Evolutionary conservation across 2,113 vertebrate species (phyloP).

Genomic region (Hypocryptadius cinnamomeus): DNA sequence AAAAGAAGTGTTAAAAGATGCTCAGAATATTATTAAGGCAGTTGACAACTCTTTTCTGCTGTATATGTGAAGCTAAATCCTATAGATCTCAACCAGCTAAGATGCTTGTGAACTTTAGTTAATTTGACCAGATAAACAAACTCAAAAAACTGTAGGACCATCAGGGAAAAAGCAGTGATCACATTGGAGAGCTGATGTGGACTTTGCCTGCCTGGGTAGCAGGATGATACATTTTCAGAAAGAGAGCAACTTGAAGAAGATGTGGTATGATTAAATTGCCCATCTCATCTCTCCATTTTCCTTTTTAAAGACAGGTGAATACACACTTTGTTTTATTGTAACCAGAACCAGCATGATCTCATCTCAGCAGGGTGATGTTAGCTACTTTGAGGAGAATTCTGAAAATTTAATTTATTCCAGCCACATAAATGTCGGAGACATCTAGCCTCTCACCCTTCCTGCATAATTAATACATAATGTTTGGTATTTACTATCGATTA

Average conservation of each 20-base stretch:
- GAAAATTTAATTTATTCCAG: neutral
- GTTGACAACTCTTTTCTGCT: neutral
- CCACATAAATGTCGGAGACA: neutral
- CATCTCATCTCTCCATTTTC: neutral
- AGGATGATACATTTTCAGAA: neutral
- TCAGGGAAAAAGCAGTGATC: neutral
- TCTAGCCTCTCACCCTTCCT: neutral
- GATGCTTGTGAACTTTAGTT: neutral
- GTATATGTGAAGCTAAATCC: neutral
- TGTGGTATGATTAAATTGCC: neutral
- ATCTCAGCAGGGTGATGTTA: neutral
- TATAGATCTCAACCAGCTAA: neutral
- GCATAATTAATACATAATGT: neutral
- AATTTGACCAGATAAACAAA: neutral
- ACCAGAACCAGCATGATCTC: neutral
- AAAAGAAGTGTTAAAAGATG: neutral
- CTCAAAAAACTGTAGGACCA: neutral
- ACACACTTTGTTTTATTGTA: neutral
- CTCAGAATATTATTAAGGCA: neutral
- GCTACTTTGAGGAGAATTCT: neutral
- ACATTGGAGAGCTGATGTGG: neutral
- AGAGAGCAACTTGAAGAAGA: neutral
- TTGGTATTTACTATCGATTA: neutral
- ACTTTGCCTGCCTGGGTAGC: neutral
- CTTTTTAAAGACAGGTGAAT: neutral